Conservation (phyloP, 2,888 invertebrate genomes). For the Drosophila atripex region DNA sequence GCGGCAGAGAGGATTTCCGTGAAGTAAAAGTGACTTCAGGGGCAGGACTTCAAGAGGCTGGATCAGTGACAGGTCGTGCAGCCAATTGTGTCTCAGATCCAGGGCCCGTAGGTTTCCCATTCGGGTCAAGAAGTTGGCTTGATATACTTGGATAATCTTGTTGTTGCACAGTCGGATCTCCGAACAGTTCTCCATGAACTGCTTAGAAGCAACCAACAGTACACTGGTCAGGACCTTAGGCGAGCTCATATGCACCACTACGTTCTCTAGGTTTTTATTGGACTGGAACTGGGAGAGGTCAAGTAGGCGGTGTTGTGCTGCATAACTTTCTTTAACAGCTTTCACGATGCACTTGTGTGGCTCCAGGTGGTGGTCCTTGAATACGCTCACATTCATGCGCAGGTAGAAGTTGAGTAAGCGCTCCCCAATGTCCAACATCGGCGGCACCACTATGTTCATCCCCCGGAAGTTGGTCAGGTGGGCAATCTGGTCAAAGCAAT, state of each 20-base stretch:
- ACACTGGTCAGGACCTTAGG: slow-evolving; percentile 70
- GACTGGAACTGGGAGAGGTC: slow-evolving; percentile 77
- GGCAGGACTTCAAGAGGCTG: slow-evolving; percentile 67
- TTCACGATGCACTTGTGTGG: slow-evolving; percentile 70
- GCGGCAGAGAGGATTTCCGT: slow-evolving; percentile 80
- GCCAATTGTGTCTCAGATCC: slow-evolving; percentile 80
- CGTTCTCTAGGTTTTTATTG: slow-evolving; percentile 72
- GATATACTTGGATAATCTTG: slow-evolving; percentile 69
- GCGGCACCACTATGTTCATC: slow-evolving; percentile 71
- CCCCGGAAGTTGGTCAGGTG: slow-evolving; percentile 67
- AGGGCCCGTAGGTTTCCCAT: slow-evolving; percentile 76
- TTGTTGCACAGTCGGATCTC: slow-evolving; percentile 77
- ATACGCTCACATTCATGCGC: slow-evolving; percentile 75
- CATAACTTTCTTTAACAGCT: slow-evolving; percentile 73
- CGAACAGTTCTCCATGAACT: slow-evolving; percentile 71
- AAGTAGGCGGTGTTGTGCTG: slow-evolving; percentile 72
- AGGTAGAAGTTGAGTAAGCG: slow-evolving; percentile 60
- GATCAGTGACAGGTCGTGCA: slow-evolving; percentile 69
- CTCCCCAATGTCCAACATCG: slow-evolving; percentile 18
- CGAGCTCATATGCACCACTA: slow-evolving; percentile 73
- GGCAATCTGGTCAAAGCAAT: slow-evolving; percentile 77
- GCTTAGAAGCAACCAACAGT: slow-evolving; percentile 71
- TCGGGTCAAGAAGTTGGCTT: slow-evolving; percentile 64
- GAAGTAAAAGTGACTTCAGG: slow-evolving; percentile 72
- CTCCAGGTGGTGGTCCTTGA: slow-evolving; percentile 72